A percentile compares a stretch with the other conserved stretches of the same genome.
Conservation (phyloP, 2,797 vertebrate species). For the Ceryle rudis region DNA sequence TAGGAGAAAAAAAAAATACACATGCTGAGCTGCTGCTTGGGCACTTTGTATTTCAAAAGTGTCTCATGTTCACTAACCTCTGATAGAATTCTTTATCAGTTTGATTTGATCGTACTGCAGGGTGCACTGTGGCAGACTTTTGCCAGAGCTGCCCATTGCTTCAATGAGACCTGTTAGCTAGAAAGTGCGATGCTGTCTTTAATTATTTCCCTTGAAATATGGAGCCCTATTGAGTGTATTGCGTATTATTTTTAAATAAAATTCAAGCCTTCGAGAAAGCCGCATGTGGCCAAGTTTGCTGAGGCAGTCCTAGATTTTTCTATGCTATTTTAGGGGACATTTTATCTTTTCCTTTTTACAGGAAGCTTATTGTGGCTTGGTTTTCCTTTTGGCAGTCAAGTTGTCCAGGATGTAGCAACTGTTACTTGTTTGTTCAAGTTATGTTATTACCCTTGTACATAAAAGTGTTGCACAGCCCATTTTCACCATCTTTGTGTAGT, state of each 20-base stretch:
- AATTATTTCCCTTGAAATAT: conserved; percentile 61
- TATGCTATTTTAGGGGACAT: not conserved
- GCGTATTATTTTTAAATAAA: conserved; percentile 25
- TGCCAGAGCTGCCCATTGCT: conserved; percentile 46
- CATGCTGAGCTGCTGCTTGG: conserved; percentile 54
- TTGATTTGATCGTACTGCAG: conserved; percentile 52
- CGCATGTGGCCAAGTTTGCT: not conserved
- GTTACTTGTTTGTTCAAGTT: not conserved
- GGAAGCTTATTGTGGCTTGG: not conserved
- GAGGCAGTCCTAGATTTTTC: not conserved
- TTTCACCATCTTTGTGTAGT: not conserved
- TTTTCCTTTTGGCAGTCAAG: not conserved
- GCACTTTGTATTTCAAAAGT: conserved; percentile 54
- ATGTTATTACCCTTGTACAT: not conserved
- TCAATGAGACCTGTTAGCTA: conserved; percentile 8
- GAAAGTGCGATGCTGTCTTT: not conserved
- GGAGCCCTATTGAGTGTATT: not conserved
- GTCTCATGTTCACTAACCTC: conserved; percentile 53
- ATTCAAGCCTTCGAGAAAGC: not conserved
- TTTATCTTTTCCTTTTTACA: not conserved
- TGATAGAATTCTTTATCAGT: conserved; percentile 62
- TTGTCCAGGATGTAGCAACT: not conserved
- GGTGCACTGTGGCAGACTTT: conserved; percentile 45
- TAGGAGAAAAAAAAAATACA: not conserved
- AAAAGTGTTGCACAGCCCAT: not conserved